Base-by-base conservation (phyloP, 2,113 vertebrate species). In the Larimichthys crocea region DNA sequence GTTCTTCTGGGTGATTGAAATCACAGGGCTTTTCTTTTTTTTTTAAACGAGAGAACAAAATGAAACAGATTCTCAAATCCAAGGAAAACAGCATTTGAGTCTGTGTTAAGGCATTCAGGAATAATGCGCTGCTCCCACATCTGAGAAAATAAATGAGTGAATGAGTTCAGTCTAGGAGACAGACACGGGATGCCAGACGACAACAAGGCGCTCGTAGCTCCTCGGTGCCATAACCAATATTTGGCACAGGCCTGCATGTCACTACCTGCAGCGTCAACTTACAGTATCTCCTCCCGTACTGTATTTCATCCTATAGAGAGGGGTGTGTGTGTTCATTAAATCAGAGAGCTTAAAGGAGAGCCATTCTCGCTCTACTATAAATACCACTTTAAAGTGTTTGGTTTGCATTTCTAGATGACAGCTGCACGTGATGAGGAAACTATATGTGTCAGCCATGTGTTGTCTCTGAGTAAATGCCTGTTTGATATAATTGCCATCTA, bases 311-410 rank as follows among this genome's bases (percentile, higher is more conserved):
- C 31, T 53, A 84, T 52, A 52, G 42, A 67, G 73, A 44, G 48
- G 46, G 17, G 48, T 29, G 67, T 7, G 62, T 66, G 24, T 50
- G 26, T 64, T 84, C 61, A 76, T 83, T 71, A 53, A 79, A 60
- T 59, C 82, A 71, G 50, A 26, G 50, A n/a, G 67, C 22, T 84
- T 79, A 77, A 69, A 53, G 9, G 44, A 63, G 49, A 67, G 70
- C 48, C 46, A 17, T 74, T 68, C 77, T 74, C 77, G 31, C 69
- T 67, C 17, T 60, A 83, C 87, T 88, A 87, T 91, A 91, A 92
- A 94, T 91, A 93, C 74, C 79, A 89, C 78, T 88, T 90, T 85
- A 70, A 84, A 79, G 67, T 87, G 84, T 88, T 85, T 85, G 86
- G 26, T 82, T 87, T 82, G 91, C 78, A 89, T 88, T 86, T 88